These are phyloP conservation scores for Tetrax tetrax DNA, from an alignment of 2,113 vertebrate genomes.

Conservation along the genomic window DNA sequence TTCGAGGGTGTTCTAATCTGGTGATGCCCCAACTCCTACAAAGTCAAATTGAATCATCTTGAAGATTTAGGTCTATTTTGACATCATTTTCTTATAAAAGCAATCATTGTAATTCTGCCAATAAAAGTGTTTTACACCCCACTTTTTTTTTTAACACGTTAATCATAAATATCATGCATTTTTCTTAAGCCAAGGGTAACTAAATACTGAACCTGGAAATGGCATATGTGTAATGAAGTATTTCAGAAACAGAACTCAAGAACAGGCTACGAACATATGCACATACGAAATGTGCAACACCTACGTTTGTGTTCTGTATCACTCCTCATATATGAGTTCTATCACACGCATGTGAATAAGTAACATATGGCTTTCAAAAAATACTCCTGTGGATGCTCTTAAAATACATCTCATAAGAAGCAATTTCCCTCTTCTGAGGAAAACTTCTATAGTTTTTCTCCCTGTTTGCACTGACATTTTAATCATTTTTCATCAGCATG, in stretches of 20 bases:
- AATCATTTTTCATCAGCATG: fast-evolving
- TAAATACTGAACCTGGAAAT: slow-evolving; percentile 27
- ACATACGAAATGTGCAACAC: slow-evolving; percentile 60
- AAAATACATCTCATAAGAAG: slow-evolving; percentile 50
- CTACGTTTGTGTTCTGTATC: slow-evolving; percentile 54
- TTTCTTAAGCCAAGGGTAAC: background rate
- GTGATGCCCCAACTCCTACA: background rate
- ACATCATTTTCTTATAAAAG: background rate
- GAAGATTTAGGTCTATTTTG: background rate
- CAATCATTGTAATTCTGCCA: background rate
- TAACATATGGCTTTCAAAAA: slow-evolving; percentile 66
- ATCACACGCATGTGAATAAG: slow-evolving; percentile 54
- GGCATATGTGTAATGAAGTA: background rate
- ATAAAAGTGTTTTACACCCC: background rate
- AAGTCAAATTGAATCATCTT: background rate
- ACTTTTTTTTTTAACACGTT: background rate
- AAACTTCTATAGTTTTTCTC: slow-evolving; percentile 6
- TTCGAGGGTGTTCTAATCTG: background rate
- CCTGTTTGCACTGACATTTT: background rate
- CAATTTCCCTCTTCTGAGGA: background rate
- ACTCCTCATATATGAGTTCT: slow-evolving; percentile 56
- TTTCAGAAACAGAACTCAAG: slow-evolving; percentile 5
- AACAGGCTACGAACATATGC: slow-evolving; percentile 35
- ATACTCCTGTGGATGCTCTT: slow-evolving; percentile 31
- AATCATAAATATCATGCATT: background rate